Percentiles rank a stretch among this genome's conserved stretches.
These are phyloP conservation scores for Rhynchopsitta pachyrhyncha DNA, from an alignment of 2,113 vertebrate genomes.

Conservation along the genomic window DNA sequence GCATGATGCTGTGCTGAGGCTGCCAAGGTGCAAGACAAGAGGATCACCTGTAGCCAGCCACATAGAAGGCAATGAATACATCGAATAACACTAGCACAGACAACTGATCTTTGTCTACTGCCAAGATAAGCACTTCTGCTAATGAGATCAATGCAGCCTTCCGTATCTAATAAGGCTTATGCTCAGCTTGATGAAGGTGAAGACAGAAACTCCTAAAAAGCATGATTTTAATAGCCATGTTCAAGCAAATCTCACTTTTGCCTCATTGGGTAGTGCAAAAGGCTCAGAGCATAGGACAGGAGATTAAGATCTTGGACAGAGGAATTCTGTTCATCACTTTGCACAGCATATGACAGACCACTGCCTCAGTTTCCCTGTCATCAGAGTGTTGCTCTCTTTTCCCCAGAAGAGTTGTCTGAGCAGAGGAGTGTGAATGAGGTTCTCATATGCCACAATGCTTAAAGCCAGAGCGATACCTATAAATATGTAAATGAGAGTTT, in stretches of 20 bases:
- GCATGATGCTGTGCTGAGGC: background rate
- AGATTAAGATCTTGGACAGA: background rate
- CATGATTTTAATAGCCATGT: background rate
- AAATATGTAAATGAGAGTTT: slow-evolving; percentile 33
- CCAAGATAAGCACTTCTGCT: slow-evolving; percentile 27
- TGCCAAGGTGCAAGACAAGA: background rate
- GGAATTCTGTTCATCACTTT: background rate
- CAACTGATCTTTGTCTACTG: slow-evolving; percentile 7
- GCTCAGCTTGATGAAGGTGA: slow-evolving; percentile 27
- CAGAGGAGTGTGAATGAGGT: slow-evolving; percentile 2
- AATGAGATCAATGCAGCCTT: slow-evolving; percentile 38
- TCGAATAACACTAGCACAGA: background rate
- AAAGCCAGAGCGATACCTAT: background rate
- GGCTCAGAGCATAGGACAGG: background rate
- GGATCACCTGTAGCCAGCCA: background rate
- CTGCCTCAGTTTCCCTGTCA: slow-evolving; percentile 25
- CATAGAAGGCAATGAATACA: background rate
- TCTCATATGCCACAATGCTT: background rate
- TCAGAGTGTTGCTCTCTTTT: background rate
- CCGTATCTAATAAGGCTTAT: slow-evolving; percentile 39
- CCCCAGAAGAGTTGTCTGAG: background rate
- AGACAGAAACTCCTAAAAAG: slow-evolving; percentile 39
- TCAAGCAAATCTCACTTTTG: background rate
- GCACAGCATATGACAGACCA: background rate
- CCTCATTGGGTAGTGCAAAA: background rate